Percentiles rank a stretch among this genome's conserved stretches.
Conservation (phyloP, 2,113 vertebrate genomes). For the Tenrec ecaudatus region DNA sequence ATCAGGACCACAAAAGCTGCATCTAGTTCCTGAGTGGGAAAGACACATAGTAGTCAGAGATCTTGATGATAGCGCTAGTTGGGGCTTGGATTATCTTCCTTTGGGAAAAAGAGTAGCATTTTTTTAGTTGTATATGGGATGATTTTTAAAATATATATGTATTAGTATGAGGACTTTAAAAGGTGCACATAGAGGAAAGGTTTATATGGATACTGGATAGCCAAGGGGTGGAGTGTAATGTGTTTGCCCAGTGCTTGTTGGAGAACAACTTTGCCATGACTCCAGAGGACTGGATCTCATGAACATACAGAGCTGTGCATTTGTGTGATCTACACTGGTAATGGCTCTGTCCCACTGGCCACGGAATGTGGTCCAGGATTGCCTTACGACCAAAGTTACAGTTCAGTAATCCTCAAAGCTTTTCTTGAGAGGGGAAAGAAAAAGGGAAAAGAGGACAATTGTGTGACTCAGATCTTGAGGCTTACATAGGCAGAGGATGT, state of each 20-base stretch:
- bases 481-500: neutral
- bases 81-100: neutral
- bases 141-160: neutral
- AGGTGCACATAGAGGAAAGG: rapidly evolving
- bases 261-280: neutral
- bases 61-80: neutral
- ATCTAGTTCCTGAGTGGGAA: neutral
- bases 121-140: constrained; percentile 2
- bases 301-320: neutral
- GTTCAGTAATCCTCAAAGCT: neutral
- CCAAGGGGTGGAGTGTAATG: neutral
- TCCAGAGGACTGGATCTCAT: neutral
- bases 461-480: neutral
- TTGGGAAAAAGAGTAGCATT: neutral
- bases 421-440: neutral
- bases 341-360: neutral
- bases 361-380: neutral
- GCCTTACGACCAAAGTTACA: neutral
- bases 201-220: neutral
- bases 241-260: neutral
- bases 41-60: neutral
- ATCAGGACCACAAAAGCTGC: neutral
- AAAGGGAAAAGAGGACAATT: neutral
- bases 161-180: neutral
- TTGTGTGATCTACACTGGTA: neutral